A percentile compares a stretch with the other conserved stretches of the same genome.
Evolutionary conservation across 92 coral and sea anemone species (phyloP).

Genomic region (Parazoanthus swiftii): DNA sequence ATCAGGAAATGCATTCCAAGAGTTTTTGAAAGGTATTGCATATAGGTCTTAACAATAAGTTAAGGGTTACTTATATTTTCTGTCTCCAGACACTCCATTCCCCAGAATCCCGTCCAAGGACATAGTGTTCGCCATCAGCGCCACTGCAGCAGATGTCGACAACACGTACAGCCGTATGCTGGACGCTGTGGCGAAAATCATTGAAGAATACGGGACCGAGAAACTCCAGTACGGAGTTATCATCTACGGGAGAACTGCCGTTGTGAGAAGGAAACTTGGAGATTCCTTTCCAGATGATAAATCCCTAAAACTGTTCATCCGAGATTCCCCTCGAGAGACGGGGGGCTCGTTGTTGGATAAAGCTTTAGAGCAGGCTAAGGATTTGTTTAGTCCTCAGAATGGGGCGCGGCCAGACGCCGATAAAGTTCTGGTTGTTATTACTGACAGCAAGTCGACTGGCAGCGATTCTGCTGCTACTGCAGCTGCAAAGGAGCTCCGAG

Average conservation of each 20-base stretch:
- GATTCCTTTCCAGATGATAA: constrained; percentile 43
- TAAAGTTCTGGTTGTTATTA: constrained; percentile 68
- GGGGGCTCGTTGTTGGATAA: constrained; percentile 63
- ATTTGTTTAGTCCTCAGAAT: constrained; percentile 43
- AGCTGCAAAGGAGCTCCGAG: constrained; percentile 39
- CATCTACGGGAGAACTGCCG: constrained; percentile 56
- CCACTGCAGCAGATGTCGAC: constrained; percentile 47
- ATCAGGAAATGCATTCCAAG: too few relatives aligned
- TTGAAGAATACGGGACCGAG: constrained; percentile 79
- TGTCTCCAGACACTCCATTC: constrained; percentile 27
- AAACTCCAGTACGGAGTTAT: constrained; percentile 70
- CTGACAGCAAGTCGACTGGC: constrained; percentile 72
- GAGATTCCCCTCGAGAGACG: constrained; percentile 31
- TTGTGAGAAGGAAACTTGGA: constrained; percentile 41
- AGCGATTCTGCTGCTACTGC: constrained; percentile 37
- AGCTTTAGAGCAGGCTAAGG: constrained; percentile 60
- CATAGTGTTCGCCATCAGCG: constrained; percentile 76
- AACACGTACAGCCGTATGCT: constrained; percentile 62
- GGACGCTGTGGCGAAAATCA: constrained; percentile 65
- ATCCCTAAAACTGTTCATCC: constrained; percentile 35
- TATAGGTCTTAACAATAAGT: too few relatives aligned
- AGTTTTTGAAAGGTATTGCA: too few relatives aligned
- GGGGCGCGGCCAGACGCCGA: constrained; percentile 60
- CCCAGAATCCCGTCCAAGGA: constrained; percentile 50
- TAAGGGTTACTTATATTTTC: not conserved